Evolutionary conservation across 1,140 invertebrate genomes (phyloP), one percentile per base, ranked within the genome.

Genomic region (Melipona quadrifasciata): DNA sequence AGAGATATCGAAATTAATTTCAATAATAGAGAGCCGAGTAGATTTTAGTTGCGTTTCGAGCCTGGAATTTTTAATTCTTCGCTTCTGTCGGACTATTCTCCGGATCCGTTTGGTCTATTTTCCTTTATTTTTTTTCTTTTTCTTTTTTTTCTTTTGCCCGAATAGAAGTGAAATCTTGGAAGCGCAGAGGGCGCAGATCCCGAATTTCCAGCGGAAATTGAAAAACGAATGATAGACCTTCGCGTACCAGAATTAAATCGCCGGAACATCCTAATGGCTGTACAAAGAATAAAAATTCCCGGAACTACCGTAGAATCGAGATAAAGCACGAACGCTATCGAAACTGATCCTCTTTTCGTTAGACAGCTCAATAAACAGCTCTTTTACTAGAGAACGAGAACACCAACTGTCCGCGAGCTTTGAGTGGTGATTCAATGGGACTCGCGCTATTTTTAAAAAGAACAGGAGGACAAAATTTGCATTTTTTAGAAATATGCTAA

Each of bases 161-260:
- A 34, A 57, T 5, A 57, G 27, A 34, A 57, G 34, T 57, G 24
- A 57, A 31, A 72, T 53, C 24, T 39, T 4, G 17, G 27, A 75
- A 67, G 39, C 39, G 39, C 39, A 47, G n/a, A n/a, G n/a, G n/a
- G 27, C 34, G 31, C n/a, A 61, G 27, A 80, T 73, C 47, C 10
- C 11, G 61, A 39, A 76, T 76, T 27, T 53, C n/a, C 24, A 55
- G 31, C 64, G 81, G 64, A 83, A 68, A 83, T 83, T 83, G 74
- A 77, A 83, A 58, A 17, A n/a, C 61, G 53, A 21, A 14, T 34
- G 19, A 74, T 51, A 27, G 78, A 34, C 17, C n/a, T 24, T 11
- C 19, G 6, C n/a, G 57, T 34, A 27, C n/a, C 31, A 57, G 61
- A n/a, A 2, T 53, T 57, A 51, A 70, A 78, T 83, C 61, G 47